Evolutionary conservation across 1,140 invertebrate genomes (phyloP).

Genomic region (Meloidogyne floridensis): DNA sequence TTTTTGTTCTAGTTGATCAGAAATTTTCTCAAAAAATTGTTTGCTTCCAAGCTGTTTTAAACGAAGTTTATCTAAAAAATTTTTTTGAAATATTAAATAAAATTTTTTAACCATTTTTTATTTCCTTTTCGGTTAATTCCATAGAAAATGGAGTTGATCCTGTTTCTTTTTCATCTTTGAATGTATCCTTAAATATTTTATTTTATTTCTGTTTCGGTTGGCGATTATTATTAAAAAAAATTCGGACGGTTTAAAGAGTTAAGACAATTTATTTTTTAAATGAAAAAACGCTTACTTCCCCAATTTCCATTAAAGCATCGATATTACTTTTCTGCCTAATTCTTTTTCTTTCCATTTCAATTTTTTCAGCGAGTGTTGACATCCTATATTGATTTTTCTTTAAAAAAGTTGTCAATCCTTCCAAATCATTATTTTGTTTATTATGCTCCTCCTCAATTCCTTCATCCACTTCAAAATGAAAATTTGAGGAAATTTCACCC

Average conservation of each 20-base stretch:
- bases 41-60: not conserved
- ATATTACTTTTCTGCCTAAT: not conserved
- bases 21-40: not conserved
- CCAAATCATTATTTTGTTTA: constrained; percentile 8
- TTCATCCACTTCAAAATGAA: constrained; percentile 19
- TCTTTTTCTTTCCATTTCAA: constrained; percentile 9
- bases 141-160: not conserved
- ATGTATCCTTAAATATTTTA: not conserved
- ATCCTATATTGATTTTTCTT: constrained; percentile 11
- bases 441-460: not conserved
- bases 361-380: constrained; percentile 22
- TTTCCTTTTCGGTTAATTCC: not conserved
- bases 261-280: too few relatives aligned
- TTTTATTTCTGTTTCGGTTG: too few relatives aligned
- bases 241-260: too few relatives aligned
- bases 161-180: not conserved
- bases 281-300: not conserved
- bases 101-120: constrained; percentile 5
- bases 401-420: constrained; percentile 19
- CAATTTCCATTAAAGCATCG: not conserved
- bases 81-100: not conserved
- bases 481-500: constrained; percentile 11
- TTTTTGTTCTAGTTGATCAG: constrained; percentile 7
- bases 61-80: not conserved
- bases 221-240: not conserved